phyloP scores from a whole-genome alignment of 2,888 invertebrate genomes.

The Griposia aprilina region DNA sequence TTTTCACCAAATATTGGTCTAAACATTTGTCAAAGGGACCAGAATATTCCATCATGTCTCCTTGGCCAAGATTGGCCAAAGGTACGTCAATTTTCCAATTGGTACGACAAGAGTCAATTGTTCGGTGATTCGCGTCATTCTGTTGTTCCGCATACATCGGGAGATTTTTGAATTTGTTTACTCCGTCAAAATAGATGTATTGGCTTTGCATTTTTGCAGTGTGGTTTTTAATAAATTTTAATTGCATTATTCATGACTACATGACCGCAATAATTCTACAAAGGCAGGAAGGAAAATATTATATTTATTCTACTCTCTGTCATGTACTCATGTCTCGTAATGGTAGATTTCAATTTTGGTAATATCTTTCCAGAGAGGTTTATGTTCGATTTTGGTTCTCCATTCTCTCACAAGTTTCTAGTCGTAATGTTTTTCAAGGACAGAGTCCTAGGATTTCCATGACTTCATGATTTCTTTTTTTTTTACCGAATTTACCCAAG shows the following conservation, averaged over 20 bases:
- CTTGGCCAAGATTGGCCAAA: constrained; percentile 79
- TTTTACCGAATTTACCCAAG: too few relatives aligned
- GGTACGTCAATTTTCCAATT: constrained; percentile 87
- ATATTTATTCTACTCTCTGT: neutral
- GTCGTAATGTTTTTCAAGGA: neutral
- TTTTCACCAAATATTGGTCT: constrained; percentile 27
- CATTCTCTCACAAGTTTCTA: neutral
- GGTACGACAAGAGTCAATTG: constrained; percentile 78
- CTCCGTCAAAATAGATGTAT: neutral
- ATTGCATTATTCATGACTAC: neutral
- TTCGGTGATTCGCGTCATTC: constrained; percentile 76
- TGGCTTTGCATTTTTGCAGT: neutral
- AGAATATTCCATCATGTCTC: constrained; percentile 61
- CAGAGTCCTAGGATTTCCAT: neutral
- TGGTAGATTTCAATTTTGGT: neutral
- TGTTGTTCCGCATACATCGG: constrained; percentile 72
- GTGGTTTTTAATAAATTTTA: too few relatives aligned
- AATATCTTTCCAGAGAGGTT: too few relatives aligned
- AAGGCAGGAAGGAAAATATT: constrained; percentile 17
- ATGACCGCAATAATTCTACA: neutral
- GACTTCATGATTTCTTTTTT: too few relatives aligned
- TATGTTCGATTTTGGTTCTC: neutral
- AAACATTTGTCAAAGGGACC: constrained; percentile 49
- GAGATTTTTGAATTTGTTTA: constrained; percentile 26
- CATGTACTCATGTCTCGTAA: neutral